Conservation (phyloP, 1,140 invertebrate genomes). For the Calliphora vicina region DNA sequence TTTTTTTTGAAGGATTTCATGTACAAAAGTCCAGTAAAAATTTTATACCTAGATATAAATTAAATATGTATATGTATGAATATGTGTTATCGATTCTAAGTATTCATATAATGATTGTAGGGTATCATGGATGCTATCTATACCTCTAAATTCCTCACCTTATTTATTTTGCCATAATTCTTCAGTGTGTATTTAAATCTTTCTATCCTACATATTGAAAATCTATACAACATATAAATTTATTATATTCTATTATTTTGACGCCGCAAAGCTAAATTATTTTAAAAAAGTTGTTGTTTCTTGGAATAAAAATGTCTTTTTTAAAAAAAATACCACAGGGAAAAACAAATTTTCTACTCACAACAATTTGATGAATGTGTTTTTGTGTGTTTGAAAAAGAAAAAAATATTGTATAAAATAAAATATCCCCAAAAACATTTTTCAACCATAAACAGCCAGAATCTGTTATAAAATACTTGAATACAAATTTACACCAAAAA, state of each 20-base stretch:
- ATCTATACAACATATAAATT: neutral
- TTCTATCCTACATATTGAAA: neutral
- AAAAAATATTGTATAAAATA: neutral
- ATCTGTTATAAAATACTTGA: neutral
- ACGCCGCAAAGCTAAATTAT: constrained; percentile 12
- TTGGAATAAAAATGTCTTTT: neutral
- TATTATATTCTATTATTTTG: neutral
- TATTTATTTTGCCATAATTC: neutral
- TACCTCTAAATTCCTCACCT: too few relatives aligned
- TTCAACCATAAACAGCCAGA: neutral
- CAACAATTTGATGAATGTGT: constrained; percentile 9
- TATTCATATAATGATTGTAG: too few relatives aligned
- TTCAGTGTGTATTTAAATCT: neutral
- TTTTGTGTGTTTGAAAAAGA: neutral
- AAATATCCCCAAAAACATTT: neutral
- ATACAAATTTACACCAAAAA: too few relatives aligned
- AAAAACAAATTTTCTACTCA: neutral
- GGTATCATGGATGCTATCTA: too few relatives aligned
- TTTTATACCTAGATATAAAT: too few relatives aligned
- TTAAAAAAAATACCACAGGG: neutral
- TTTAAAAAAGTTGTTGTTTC: neutral
- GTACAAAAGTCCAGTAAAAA: too few relatives aligned
- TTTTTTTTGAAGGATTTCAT: too few relatives aligned
- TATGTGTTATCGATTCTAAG: too few relatives aligned
- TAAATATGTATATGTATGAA: too few relatives aligned